phyloP scores from a whole-genome alignment of 2,797 vertebrate genomes.

The Sebastes umbrosus region DNA sequence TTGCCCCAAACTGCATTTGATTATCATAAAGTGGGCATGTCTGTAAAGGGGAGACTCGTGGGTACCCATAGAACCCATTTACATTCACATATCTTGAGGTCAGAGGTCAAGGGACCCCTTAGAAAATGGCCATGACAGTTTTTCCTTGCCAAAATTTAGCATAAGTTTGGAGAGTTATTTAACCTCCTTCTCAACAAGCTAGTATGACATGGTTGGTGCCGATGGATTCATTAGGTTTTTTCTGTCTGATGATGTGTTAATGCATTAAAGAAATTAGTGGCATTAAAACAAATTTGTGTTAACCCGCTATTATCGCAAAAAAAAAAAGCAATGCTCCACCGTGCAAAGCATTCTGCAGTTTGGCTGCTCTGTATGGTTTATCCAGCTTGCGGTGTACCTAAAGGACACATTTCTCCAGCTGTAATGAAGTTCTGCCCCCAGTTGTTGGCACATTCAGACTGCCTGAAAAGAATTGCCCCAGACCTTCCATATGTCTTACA shows the following conservation, averaged over 20 bases:
- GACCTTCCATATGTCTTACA: not conserved
- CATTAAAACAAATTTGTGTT: too few species aligned
- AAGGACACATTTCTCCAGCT: not conserved
- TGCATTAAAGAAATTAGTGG: too few species aligned
- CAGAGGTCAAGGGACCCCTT: too few species aligned
- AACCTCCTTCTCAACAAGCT: rapidly evolving
- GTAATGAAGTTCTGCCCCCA: not conserved
- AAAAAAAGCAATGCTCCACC: not conserved
- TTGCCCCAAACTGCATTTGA: too few species aligned
- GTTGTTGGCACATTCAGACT: not conserved
- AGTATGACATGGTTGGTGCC: too few species aligned
- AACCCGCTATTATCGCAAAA: rapidly evolving
- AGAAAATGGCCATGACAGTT: too few species aligned
- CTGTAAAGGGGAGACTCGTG: too few species aligned
- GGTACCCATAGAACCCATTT: too few species aligned
- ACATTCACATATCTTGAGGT: too few species aligned
- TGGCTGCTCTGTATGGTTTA: not conserved
- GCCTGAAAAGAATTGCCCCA: not conserved
- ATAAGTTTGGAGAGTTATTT: rapidly evolving
- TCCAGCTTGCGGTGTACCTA: not conserved
- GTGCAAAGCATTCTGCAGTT: not conserved
- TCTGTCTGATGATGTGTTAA: too few species aligned
- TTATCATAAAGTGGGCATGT: too few species aligned
- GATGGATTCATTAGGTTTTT: too few species aligned
- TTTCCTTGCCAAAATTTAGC: rapidly evolving